Evolutionary conservation across 2,888 invertebrate species (phyloP).

Genomic region (Tetanocera ferruginea): DNA sequence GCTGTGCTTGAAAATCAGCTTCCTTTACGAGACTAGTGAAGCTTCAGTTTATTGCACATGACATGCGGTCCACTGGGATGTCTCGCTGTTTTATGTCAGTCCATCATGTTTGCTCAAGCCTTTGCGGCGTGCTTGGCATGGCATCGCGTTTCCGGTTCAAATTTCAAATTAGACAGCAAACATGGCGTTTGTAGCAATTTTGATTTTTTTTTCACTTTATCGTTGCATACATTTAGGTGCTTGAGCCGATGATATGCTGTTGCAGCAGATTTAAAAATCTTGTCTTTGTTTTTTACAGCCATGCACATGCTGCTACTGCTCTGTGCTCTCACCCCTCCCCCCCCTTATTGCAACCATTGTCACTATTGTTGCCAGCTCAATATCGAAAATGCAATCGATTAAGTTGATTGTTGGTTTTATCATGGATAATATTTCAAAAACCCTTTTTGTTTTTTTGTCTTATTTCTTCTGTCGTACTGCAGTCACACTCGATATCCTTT

Average conservation of each 20-base stretch:
- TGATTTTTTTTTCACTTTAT: background rate
- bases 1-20: background rate
- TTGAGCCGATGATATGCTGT: background rate
- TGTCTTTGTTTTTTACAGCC: too few species aligned
- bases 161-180: constrained; percentile 35
- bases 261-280: too few species aligned
- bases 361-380: constrained; percentile 41
- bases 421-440: constrained; percentile 33
- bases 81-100: constrained; percentile 11
- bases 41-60: constrained; percentile 29
- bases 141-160: constrained; percentile 20
- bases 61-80: constrained; percentile 32
- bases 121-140: constrained; percentile 6
- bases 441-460: background rate
- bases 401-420: constrained; percentile 47
- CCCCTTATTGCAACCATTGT: background rate
- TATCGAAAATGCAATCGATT: constrained; percentile 48
- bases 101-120: constrained; percentile 20
- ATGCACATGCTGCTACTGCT: background rate
- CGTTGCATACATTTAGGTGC: background rate
- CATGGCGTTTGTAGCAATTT: constrained; percentile 16
- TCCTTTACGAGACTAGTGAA: background rate
- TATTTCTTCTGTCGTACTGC: background rate
- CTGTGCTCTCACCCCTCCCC: background rate
- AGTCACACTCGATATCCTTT: constrained; percentile 15